These are phyloP conservation scores for Crenuchus spilurus DNA, from an alignment of 2,797 vertebrate species.

Conservation along the genomic window DNA sequence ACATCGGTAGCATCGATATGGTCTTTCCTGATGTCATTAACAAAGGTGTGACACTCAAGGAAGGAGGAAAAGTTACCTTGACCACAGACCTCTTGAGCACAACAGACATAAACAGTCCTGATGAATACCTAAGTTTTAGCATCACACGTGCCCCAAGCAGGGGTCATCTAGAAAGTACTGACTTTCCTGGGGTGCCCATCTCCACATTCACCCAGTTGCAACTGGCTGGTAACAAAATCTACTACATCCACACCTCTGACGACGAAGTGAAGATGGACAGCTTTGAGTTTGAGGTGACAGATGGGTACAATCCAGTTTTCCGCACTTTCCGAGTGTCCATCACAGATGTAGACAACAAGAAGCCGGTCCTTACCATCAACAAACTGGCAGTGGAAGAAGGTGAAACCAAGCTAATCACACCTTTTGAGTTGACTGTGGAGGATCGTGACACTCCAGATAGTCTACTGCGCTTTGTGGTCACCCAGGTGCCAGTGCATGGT, in stretches of 20 bases:
- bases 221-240: slow-evolving; percentile 87
- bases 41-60: slow-evolving; percentile 86
- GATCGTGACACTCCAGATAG: slow-evolving; percentile 84
- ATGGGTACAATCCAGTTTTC: slow-evolving; percentile 84
- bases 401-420: slow-evolving; percentile 83
- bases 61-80: slow-evolving; percentile 84
- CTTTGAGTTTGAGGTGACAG: slow-evolving; percentile 89
- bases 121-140: slow-evolving; percentile 83
- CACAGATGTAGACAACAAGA: slow-evolving; percentile 87
- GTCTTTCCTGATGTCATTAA: slow-evolving; percentile 86
- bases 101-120: slow-evolving; percentile 85
- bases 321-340: slow-evolving; percentile 86
- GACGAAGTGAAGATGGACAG: slow-evolving; percentile 89
- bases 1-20: slow-evolving; percentile 81
- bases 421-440: slow-evolving; percentile 86
- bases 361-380: slow-evolving; percentile 83
- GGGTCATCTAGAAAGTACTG: slow-evolving; percentile 85
- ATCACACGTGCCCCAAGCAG: slow-evolving; percentile 81
- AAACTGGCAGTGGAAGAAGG: slow-evolving; percentile 82
- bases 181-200: slow-evolving; percentile 81
- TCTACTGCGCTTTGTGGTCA: slow-evolving; percentile 81
- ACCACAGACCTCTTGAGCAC: slow-evolving; percentile 87
- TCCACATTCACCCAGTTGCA: slow-evolving; percentile 86
- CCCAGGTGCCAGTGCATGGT: slow-evolving; percentile 83
- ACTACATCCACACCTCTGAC: slow-evolving; percentile 85